These are phyloP conservation scores for Melopsittacus undulatus DNA, from an alignment of 2,797 vertebrate species.

Conservation along the genomic window DNA sequence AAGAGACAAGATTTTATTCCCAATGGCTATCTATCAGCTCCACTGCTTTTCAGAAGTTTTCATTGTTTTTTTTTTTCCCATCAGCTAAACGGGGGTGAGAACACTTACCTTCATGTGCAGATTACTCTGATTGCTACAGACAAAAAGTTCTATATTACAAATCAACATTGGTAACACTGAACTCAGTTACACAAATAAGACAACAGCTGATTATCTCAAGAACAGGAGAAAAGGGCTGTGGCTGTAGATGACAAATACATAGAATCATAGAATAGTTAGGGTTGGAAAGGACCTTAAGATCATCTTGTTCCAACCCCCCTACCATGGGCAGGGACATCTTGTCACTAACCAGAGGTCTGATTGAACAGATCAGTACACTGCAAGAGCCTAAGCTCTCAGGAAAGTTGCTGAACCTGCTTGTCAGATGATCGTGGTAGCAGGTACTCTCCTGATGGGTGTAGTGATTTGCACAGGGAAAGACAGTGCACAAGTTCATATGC, in stretches of 20 bases:
- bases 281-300: too few relatives aligned
- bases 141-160: neutral
- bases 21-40: slow-evolving; percentile 6
- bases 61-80: neutral
- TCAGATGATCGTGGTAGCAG: fast-evolving
- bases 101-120: neutral
- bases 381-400: neutral
- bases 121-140: neutral
- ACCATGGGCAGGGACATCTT: too few relatives aligned
- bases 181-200: neutral
- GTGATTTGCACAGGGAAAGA: neutral
- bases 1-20: slow-evolving; percentile 21
- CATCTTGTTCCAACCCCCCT: too few relatives aligned
- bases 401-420: neutral
- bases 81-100: slow-evolving; percentile 1
- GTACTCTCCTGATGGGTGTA: neutral
- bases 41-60: neutral
- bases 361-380: neutral
- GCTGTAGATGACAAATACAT: neutral
- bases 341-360: neutral
- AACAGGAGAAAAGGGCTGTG: neutral
- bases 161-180: neutral
- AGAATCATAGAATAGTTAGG: too few relatives aligned
- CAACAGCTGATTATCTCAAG: neutral
- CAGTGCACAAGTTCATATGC: neutral